Evolutionary conservation across 2,797 vertebrate genomes (phyloP).

Genomic region (Fratercula arctica): DNA sequence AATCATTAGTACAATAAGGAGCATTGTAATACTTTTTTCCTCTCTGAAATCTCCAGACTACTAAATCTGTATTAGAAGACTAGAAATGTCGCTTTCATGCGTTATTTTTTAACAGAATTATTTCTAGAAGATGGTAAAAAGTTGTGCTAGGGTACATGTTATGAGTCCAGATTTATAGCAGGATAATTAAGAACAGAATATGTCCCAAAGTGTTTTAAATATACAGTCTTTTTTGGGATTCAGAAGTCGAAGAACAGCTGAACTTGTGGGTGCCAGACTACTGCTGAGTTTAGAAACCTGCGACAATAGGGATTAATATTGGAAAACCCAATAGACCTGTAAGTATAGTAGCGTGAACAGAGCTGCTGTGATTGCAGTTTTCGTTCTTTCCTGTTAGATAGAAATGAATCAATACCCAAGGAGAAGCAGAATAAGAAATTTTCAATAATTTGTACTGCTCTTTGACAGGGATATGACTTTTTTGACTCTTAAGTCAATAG

Average conservation of each 20-base stretch:
- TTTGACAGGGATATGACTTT: constrained; percentile 51
- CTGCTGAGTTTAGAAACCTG: constrained; percentile 61
- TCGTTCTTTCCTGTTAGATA: constrained; percentile 64
- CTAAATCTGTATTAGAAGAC: neutral
- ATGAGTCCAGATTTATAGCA: neutral
- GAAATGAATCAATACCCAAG: constrained; percentile 74
- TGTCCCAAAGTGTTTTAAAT: neutral
- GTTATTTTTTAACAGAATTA: neutral
- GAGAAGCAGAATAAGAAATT: constrained; percentile 67
- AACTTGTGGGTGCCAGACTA: constrained; percentile 30
- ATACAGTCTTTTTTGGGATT: constrained; percentile 21
- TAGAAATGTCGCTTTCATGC: neutral
- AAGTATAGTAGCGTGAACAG: constrained; percentile 56
- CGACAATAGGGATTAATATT: constrained; percentile 65
- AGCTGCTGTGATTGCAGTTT: constrained; percentile 71
- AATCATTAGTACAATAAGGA: neutral
- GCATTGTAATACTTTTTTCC: neutral
- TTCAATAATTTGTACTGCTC: constrained; percentile 62
- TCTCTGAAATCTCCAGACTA: neutral
- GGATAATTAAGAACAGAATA: neutral
- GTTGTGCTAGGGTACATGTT: rapidly evolving
- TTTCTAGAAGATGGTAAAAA: neutral
- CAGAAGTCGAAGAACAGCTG: constrained; percentile 48
- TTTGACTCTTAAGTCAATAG: constrained; percentile 61
- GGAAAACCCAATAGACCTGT: constrained; percentile 54